Evolutionary conservation across 2,888 invertebrate genomes (phyloP), one percentile per base, ranked within the genome.

Genomic region (Leuctra nigra): DNA sequence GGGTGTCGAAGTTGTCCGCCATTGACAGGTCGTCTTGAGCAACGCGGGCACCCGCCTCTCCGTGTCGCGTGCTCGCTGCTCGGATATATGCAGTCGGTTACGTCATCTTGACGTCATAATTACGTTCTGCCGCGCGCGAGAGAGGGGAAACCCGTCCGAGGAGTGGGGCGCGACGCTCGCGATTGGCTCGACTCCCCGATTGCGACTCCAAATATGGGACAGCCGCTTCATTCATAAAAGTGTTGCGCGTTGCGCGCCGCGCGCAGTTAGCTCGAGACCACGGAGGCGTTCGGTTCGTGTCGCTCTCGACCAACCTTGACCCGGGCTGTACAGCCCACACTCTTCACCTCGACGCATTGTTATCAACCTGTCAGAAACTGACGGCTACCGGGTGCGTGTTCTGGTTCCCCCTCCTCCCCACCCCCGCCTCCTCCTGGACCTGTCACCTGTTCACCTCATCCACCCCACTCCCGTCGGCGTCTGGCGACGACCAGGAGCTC

Each of bases 161-260:
- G 50, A 16, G 39, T 14, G 54, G 50, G 22, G 50, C 29, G 44
- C 11, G 73, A 64, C 65, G 68, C 68, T 70, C 70, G 71, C 72
- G 69, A 79, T 79, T 79, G 79, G 79, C 72, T 72, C 70, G 67
- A 69, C 65, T 71, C 69, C 72, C 66, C 66, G 68, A 73, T 73
- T 72, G 74, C 74, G 81, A 82, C 83, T 44, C 44, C 44, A 44
- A 86, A 86, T 85, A 86, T 86, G 86, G 86, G 83, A 84, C 85
- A 85, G 82, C 16, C 22, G 44, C 75, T 84, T 83, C 86, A 86
- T 86, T 86, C 85, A 86, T 86, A 87, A 86, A 86, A 85, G 79
- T 79, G 79, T 78, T 75, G 75, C 77, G 75, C 77, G 75, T 76
- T 79, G 77, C 81, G 83, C 82, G 82, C 79, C 73, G 82, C 73